Conservation (phyloP, 2,113 vertebrate species). For the Carassius gibelio region DNA sequence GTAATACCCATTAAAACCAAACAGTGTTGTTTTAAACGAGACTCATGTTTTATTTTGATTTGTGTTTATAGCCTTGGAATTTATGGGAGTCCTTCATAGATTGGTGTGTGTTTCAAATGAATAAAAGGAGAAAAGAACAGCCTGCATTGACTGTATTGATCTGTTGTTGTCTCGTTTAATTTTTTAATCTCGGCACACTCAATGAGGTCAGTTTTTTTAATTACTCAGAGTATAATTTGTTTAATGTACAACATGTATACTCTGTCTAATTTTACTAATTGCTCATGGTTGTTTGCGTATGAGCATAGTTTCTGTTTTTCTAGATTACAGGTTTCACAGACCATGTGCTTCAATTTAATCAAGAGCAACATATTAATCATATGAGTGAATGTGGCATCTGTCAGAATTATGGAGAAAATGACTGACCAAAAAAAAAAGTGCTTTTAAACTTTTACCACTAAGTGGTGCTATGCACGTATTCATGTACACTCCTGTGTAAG, state of each 20-base stretch:
- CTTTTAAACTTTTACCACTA: slow-evolving; percentile 2
- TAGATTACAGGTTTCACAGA: too few species aligned
- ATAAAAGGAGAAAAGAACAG: slow-evolving; percentile 25
- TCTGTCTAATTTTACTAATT: slow-evolving; percentile 69
- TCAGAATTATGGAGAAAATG: neutral
- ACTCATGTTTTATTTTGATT: neutral
- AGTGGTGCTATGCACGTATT: slow-evolving; percentile 7
- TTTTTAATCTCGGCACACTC: slow-evolving; percentile 46
- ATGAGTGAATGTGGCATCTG: neutral
- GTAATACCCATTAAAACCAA: slow-evolving; percentile 69
- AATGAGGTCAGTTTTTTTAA: slow-evolving; percentile 67
- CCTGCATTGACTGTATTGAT: slow-evolving; percentile 56
- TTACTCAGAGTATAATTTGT: slow-evolving; percentile 53
- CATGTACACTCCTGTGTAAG: too few species aligned
- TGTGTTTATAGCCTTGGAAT: neutral
- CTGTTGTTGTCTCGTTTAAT: slow-evolving; percentile 31
- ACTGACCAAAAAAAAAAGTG: neutral
- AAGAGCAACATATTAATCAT: neutral
- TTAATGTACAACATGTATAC: slow-evolving; percentile 63
- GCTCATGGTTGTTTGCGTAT: slow-evolving; percentile 37
- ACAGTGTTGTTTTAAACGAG: slow-evolving; percentile 58
- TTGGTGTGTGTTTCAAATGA: slow-evolving; percentile 4
- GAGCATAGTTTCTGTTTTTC: slow-evolving; percentile 22
- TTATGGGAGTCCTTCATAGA: neutral
- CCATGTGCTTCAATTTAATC: neutral